Evolutionary conservation across 1,140 invertebrate species (phyloP), one percentile per base, ranked within the genome.

Genomic region (Wasmannia auropunctata): DNA sequence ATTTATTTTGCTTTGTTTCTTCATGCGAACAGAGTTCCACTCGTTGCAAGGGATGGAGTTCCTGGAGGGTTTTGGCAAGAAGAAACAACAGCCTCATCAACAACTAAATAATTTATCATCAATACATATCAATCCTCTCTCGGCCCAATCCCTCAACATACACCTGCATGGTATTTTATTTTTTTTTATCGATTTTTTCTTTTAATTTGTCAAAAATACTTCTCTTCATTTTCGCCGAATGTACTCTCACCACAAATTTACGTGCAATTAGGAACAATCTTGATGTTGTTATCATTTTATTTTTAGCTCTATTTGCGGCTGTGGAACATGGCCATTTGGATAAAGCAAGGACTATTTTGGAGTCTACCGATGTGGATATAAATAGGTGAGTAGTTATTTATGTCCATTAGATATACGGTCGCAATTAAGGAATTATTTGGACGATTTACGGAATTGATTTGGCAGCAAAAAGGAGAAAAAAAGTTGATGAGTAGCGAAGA

Each of bases 261-360:
- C 56, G 10, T 34, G 14, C 22, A 19, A 58, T 56, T 8, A 56
- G 46, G 0, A 72, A 58, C 51, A 79, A 54, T 28, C n/a, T 83
- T 34, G 4, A 72, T 28, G n/a, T 43, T 19, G 5, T 54, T 70
- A 28, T 14, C 22, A 3, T 87, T 70, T 75, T 60, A 74, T 70
- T 92, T 93, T 54, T 90, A 95, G 94, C 94, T 72, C 90, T 95
- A 25, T 95, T 95, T 85, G 92, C 95, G 16, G 98, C 98, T 1
- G 98, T 99, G 3, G 98, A 99, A 95, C 97, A 99, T 95, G 98
- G 98, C 31, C 98, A 99, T 93, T 92, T 99, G 90, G 98, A 99
- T 88, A 98, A 98, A 93, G 98, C 97, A 0, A 96, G 97, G 88
- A 98, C 97, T 40, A 98, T 99, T 91, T 95, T 99, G 83, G 98